Evolutionary conservation across 2,113 vertebrate genomes (phyloP).

Genomic region (Pygoscelis antarcticus): DNA sequence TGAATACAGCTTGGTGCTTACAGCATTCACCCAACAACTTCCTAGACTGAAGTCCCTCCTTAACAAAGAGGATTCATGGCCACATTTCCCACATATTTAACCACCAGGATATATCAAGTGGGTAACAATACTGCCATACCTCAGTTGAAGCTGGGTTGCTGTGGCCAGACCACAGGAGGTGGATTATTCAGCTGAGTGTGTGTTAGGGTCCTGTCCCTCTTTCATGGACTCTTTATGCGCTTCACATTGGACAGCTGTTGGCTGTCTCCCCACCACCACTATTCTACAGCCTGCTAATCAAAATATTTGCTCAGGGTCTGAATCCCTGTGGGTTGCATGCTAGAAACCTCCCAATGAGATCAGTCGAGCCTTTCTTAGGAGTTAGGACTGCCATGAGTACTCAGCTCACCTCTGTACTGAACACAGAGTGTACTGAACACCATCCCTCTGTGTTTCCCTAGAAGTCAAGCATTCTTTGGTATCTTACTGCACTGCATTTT

Average conservation of each 20-base stretch:
- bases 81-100: not conserved
- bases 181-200: not conserved
- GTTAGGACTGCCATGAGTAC: not conserved
- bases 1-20: not conserved
- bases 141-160: not conserved
- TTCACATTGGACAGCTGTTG: not conserved
- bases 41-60: not conserved
- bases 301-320: not conserved
- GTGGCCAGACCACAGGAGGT: not conserved
- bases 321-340: not conserved
- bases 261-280: not conserved
- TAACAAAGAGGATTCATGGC: not conserved
- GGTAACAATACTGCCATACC: not conserved
- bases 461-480: not conserved
- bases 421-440: not conserved
- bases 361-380: not conserved
- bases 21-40: not conserved
- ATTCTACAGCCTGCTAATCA: not conserved
- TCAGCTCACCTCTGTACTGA: not conserved
- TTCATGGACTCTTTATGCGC: not conserved
- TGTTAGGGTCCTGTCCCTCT: not conserved
- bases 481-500: not conserved
- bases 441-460: not conserved
- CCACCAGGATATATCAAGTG: not conserved
- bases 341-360: not conserved